These are phyloP conservation scores for Oryzias javanicus DNA, from an alignment of 2,113 vertebrate genomes.

Conservation along the genomic window DNA sequence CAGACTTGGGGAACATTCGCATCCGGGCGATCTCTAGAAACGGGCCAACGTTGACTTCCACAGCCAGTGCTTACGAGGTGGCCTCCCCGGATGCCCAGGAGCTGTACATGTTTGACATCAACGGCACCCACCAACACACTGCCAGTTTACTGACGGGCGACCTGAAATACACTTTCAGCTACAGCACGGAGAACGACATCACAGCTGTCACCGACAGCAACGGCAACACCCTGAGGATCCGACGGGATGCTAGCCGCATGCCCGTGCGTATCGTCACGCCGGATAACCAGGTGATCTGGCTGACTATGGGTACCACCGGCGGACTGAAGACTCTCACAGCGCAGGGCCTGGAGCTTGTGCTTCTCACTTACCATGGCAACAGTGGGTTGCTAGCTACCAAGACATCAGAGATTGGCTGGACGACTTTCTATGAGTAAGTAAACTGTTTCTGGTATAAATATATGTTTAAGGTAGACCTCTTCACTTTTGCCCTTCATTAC, in stretches of 20 bases:
- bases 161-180: slow-evolving; percentile 93
- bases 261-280: slow-evolving; percentile 94
- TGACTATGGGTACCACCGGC: slow-evolving; percentile 91
- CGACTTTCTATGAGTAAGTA: slow-evolving; percentile 98
- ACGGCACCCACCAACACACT: slow-evolving; percentile 95
- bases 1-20: slow-evolving; percentile 94
- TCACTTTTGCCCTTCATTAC: too few species aligned
- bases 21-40: slow-evolving; percentile 90
- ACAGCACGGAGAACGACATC: slow-evolving; percentile 92
- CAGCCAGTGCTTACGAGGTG: slow-evolving; percentile 84
- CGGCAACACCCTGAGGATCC: slow-evolving; percentile 91
- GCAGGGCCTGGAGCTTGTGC: slow-evolving; percentile 90
- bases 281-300: slow-evolving; percentile 96
- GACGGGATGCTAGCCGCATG: slow-evolving; percentile 90
- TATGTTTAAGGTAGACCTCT: slow-evolving; percentile 13
- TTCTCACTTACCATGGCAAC: slow-evolving; percentile 95
- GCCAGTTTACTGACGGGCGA: slow-evolving; percentile 93
- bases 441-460: slow-evolving; percentile 2
- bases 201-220: slow-evolving; percentile 91
- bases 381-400: slow-evolving; percentile 95
- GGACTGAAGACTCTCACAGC: slow-evolving; percentile 92
- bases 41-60: slow-evolving; percentile 80
- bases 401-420: slow-evolving; percentile 96
- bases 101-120: slow-evolving; percentile 94
- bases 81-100: slow-evolving; percentile 94